phyloP scores from a whole-genome alignment of 2,888 invertebrate genomes.

The Argyresthia albistria region DNA sequence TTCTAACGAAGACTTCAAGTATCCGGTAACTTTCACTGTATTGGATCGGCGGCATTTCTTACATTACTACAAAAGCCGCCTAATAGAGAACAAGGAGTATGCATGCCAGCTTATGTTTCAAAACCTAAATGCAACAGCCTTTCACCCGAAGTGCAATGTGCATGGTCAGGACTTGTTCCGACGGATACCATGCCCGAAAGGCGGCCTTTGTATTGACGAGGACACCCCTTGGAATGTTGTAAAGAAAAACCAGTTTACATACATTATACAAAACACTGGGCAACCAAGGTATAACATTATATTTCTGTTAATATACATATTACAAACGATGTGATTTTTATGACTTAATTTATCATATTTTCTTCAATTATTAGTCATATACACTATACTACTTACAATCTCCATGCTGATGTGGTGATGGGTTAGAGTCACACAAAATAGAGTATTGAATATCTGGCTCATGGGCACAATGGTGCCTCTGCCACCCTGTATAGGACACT shows the following conservation, averaged over 20 bases:
- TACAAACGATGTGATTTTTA: too few species aligned
- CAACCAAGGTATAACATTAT: constrained; percentile 85
- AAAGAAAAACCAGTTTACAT: constrained; percentile 93
- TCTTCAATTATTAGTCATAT: too few species aligned
- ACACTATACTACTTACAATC: too few species aligned
- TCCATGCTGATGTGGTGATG: too few species aligned
- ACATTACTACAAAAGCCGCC: constrained; percentile 88
- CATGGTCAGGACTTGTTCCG: constrained; percentile 84
- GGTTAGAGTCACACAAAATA: too few species aligned
- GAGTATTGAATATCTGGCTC: background rate
- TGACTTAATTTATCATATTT: too few species aligned
- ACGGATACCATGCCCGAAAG: constrained; percentile 86
- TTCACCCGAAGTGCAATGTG: constrained; percentile 86
- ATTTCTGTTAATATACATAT: too few species aligned
- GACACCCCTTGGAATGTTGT: constrained; percentile 89
- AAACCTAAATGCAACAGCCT: constrained; percentile 85
- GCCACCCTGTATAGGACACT: background rate
- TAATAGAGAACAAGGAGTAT: constrained; percentile 72
- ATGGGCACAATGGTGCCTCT: too few species aligned
- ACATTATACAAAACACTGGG: constrained; percentile 89
- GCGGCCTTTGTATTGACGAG: constrained; percentile 87
- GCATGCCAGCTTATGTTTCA: constrained; percentile 92
- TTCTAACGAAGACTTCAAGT: constrained; percentile 75
- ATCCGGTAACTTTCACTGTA: constrained; percentile 88
- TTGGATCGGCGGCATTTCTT: constrained; percentile 91